Conservation (phyloP, 2,113 vertebrate species). For the Arothron firmamentum region DNA sequence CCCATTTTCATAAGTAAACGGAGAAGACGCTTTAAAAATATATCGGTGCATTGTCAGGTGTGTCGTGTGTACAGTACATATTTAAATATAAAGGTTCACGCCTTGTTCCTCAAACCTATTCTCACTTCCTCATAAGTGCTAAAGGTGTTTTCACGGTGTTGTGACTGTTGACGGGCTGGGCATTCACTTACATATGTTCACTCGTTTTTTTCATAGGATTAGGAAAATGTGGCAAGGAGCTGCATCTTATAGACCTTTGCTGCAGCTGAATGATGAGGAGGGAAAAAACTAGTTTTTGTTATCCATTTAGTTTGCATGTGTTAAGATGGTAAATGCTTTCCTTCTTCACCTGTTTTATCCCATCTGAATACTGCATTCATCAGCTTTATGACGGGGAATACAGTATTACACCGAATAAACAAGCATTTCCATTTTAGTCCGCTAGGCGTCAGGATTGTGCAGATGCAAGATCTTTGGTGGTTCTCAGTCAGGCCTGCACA, state of each 20-base stretch:
- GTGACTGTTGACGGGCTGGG: neutral
- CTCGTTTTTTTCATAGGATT: neutral
- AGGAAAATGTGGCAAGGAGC: too few species aligned
- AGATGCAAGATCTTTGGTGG: too few species aligned
- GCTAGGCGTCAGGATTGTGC: too few species aligned
- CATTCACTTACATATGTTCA: constrained; percentile 10
- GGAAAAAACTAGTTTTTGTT: too few species aligned
- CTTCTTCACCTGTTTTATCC: neutral
- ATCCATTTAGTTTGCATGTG: neutral
- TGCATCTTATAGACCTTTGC: too few species aligned
- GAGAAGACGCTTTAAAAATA: neutral
- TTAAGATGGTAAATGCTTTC: neutral
- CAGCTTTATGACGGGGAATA: too few species aligned
- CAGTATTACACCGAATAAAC: too few species aligned
- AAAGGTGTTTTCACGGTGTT: neutral
- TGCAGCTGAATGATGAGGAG: too few species aligned
- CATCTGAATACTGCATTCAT: neutral
- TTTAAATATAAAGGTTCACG: neutral
- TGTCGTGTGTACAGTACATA: neutral
- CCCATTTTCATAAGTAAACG: neutral
- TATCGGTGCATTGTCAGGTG: neutral
- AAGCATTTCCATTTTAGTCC: too few species aligned
- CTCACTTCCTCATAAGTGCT: constrained; percentile 27
- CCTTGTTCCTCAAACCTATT: constrained; percentile 13
- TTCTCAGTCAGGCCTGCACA: too few species aligned